Conservation (phyloP, 2,113 vertebrate species). For the Empidonax traillii region DNA sequence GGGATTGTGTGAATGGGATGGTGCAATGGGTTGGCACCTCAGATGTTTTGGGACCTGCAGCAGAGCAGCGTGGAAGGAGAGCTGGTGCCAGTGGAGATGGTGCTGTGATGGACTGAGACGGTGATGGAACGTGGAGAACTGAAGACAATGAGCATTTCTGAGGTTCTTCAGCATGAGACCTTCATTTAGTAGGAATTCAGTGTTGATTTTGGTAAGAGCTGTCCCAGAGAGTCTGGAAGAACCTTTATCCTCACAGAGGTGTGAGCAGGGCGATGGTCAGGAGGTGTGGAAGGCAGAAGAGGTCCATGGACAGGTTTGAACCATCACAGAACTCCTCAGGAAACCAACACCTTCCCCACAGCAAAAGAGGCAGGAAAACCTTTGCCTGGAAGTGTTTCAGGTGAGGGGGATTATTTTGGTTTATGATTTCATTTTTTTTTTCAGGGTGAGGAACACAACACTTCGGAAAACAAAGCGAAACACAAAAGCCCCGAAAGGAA, state of each 20-base stretch:
- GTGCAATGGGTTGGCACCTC: accelerated
- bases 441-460: background rate
- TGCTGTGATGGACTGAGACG: background rate
- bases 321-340: background rate
- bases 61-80: background rate
- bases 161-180: background rate
- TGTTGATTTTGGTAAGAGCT: background rate
- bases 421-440: background rate
- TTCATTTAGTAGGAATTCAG: background rate
- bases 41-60: background rate
- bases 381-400: background rate
- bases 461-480: background rate
- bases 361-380: background rate
- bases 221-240: background rate
- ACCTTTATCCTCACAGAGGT: accelerated
- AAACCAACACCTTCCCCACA: background rate
- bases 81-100: background rate
- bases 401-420: background rate
- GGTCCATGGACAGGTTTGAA: accelerated
- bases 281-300: background rate
- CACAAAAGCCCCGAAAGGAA: accelerated
- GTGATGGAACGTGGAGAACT: accelerated
- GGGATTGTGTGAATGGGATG: accelerated
- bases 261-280: background rate
- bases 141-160: background rate